Evolutionary conservation across 1,140 invertebrate species (phyloP).

Genomic region (Philopotamus ludificatus): DNA sequence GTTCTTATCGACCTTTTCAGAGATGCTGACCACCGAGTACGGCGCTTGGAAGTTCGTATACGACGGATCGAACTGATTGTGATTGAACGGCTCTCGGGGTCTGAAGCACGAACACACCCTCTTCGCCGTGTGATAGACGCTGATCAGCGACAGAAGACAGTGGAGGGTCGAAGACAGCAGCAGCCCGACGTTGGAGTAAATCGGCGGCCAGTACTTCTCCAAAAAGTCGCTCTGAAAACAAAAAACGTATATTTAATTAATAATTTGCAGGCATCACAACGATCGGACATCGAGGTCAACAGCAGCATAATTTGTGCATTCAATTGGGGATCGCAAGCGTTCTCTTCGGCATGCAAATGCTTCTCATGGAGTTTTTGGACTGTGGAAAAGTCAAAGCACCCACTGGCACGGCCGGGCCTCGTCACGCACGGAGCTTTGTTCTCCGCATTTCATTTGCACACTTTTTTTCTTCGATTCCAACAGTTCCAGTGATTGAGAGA

Average conservation of each 20-base stretch:
- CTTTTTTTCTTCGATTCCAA: background rate
- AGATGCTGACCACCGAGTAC: conserved; percentile 48
- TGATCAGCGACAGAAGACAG: conserved; percentile 56
- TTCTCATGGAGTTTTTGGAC: background rate
- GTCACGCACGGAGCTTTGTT: background rate
- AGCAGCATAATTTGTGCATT: too few species aligned
- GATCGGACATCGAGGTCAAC: too few species aligned
- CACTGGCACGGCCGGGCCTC: conserved; percentile 1
- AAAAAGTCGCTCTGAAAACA: conserved; percentile 33
- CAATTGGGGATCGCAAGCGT: too few species aligned
- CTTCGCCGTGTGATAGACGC: conserved; percentile 57
- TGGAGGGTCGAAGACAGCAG: conserved; percentile 56
- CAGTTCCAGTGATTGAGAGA: background rate
- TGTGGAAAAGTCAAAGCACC: conserved; percentile 1
- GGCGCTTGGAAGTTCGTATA: conserved; percentile 46
- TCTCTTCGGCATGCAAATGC: background rate
- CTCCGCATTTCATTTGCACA: background rate
- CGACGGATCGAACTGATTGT: conserved; percentile 53
- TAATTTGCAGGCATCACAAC: too few species aligned
- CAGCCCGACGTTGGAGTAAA: conserved; percentile 58
- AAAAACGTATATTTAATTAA: too few species aligned
- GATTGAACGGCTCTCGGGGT: conserved; percentile 52
- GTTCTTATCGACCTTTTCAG: conserved; percentile 44
- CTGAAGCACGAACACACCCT: conserved; percentile 59
- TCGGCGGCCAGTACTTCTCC: conserved; percentile 51